phyloP scores from a whole-genome alignment of 2,113 vertebrate species.

The Salvelinus fontinalis region DNA sequence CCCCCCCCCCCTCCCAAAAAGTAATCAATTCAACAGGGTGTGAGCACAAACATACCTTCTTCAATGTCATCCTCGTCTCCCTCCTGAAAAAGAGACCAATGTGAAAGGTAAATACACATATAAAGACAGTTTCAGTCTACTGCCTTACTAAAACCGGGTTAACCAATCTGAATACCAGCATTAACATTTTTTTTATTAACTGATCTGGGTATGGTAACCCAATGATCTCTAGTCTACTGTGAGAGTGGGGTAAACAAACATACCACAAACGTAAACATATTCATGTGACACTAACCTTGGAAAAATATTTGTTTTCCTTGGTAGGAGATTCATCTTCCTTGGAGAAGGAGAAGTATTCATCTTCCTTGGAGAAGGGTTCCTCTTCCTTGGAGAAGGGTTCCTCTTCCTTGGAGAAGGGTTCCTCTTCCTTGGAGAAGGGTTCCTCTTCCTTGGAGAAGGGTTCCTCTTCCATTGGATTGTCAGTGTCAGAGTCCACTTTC shows the following conservation, averaged over 20 bases:
- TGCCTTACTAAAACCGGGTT: neutral
- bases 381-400: slow-evolving; percentile 77
- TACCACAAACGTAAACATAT: neutral
- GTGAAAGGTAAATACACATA: slow-evolving; percentile 11
- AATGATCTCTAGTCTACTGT: too few species aligned
- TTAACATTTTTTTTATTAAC: too few species aligned
- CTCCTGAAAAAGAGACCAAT: slow-evolving; percentile 75
- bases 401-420: slow-evolving; percentile 81
- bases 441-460: slow-evolving; percentile 78
- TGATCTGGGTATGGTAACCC: too few species aligned
- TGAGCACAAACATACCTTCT: slow-evolving; percentile 86
- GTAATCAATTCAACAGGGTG: slow-evolving; percentile 23
- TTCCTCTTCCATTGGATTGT: slow-evolving; percentile 86
- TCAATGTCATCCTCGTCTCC: slow-evolving; percentile 90
- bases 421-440: slow-evolving; percentile 82
- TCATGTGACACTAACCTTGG: slow-evolving; percentile 79
- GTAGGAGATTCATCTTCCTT: too few species aligned
- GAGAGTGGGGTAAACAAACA: neutral
- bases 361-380: neutral
- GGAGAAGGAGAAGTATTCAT: neutral
- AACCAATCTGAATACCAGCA: neutral
- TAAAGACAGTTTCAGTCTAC: neutral
- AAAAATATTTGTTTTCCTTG: slow-evolving; percentile 48
- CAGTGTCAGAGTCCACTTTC: slow-evolving; percentile 84
- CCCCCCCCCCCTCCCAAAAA: neutral